A percentile compares a stretch with the other conserved stretches of the same genome.
phyloP scores from a whole-genome alignment of 2,888 invertebrate genomes.

The Melieria crassipennis region DNA sequence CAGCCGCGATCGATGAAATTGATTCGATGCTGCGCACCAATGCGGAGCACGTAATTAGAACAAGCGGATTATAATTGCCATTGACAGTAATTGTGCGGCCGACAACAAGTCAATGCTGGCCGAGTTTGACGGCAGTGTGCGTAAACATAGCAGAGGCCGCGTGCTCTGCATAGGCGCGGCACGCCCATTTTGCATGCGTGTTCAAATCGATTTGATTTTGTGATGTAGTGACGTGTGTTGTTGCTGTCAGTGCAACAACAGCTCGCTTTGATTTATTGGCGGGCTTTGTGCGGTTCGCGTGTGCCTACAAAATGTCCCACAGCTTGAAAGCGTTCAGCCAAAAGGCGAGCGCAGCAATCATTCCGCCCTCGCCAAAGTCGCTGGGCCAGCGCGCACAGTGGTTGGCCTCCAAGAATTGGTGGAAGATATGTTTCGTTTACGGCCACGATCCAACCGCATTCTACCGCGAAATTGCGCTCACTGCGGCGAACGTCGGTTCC shows the following conservation, averaged over 20 bases:
- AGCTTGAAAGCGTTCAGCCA: constrained; percentile 9
- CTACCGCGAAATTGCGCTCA: constrained; percentile 71
- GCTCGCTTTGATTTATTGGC: too few species aligned
- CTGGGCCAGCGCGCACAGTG: constrained; percentile 48
- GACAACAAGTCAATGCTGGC: constrained; percentile 3
- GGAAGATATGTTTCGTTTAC: constrained; percentile 86
- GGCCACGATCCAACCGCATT: constrained; percentile 79
- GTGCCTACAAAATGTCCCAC: constrained; percentile 5
- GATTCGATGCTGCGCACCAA: constrained; percentile 29
- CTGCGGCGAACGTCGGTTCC: constrained; percentile 33
- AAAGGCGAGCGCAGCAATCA: constrained; percentile 4
- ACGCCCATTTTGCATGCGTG: too few species aligned
- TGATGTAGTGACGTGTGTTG: too few species aligned
- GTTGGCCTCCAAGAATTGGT: constrained; percentile 78
- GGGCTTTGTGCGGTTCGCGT: too few species aligned
- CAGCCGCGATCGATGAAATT: background rate
- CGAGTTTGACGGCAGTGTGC: background rate
- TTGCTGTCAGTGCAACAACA: too few species aligned
- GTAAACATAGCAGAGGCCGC: too few species aligned
- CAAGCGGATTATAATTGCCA: constrained; percentile 58
- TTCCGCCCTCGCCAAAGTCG: constrained; percentile 35
- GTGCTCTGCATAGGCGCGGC: too few species aligned
- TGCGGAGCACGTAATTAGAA: constrained; percentile 59
- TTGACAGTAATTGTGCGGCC: constrained; percentile 23
- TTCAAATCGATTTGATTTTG: too few species aligned